Conservation (phyloP, 2,797 vertebrate species). For the Chloroceryle inda region DNA sequence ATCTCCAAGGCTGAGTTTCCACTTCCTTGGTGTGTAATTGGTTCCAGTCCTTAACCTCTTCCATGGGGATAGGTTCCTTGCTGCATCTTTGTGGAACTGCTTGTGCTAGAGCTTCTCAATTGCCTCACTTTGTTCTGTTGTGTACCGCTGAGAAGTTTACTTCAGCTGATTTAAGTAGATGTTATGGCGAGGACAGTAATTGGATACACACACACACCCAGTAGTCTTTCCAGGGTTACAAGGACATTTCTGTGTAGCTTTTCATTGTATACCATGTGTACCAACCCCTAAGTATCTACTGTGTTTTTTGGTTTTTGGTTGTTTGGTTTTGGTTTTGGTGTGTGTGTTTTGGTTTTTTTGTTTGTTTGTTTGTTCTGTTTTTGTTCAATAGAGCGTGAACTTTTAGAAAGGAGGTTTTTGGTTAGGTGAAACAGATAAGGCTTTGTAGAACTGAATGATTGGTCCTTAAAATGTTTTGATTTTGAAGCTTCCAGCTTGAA, state of each 20-base stretch:
- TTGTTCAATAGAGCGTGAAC: not conserved
- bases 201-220: not conserved
- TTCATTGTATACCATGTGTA: not conserved
- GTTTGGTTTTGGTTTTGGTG: not conserved
- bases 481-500: not conserved
- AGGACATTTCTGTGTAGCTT: not conserved
- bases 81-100: not conserved
- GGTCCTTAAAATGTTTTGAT: not conserved
- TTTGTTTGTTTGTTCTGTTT: not conserved
- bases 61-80: not conserved
- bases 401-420: not conserved
- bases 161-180: not conserved
- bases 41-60: not conserved
- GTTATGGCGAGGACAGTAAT: not conserved
- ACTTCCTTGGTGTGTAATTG: rapidly evolving
- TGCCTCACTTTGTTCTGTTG: not conserved
- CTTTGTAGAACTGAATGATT: not conserved
- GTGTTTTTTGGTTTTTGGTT: not conserved
- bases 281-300: not conserved
- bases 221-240: not conserved
- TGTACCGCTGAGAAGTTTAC: not conserved
- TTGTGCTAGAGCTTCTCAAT: not conserved
- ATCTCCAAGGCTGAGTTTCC: not conserved
- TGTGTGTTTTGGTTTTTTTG: not conserved
- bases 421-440: not conserved